Evolutionary conservation across 2,888 invertebrate genomes (phyloP).

Genomic region (Troides helena): DNA sequence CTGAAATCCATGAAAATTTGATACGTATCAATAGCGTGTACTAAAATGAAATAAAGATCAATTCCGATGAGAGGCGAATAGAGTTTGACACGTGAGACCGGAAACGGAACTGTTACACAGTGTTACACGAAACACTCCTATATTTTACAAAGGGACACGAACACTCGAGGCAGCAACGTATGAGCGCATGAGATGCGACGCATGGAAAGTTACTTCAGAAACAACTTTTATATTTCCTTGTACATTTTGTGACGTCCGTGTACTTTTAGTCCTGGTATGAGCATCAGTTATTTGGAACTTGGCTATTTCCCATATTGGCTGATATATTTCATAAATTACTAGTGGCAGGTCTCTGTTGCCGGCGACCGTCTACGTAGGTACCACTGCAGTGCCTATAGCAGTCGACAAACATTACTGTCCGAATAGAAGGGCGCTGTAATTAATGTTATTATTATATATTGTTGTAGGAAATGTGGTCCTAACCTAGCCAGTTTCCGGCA

Average conservation of each 20-base stretch:
- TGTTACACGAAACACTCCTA: slow-evolving; percentile 39
- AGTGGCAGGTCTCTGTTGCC: too few relatives aligned
- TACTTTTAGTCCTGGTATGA: background rate
- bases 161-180: slow-evolving; percentile 35
- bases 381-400: too few relatives aligned
- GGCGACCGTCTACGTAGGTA: too few relatives aligned
- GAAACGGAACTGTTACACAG: slow-evolving; percentile 41
- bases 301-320: background rate
- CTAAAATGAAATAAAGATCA: slow-evolving; percentile 40
- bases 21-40: slow-evolving; percentile 33
- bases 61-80: slow-evolving; percentile 40
- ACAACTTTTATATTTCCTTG: slow-evolving; percentile 16
- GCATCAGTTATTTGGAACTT: background rate
- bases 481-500: too few relatives aligned
- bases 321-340: too few relatives aligned
- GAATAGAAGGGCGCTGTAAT: too few relatives aligned
- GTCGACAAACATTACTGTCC: too few relatives aligned
- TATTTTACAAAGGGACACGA: slow-evolving; percentile 35
- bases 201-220: slow-evolving; percentile 12
- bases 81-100: slow-evolving; percentile 47
- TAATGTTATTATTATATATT: too few relatives aligned
- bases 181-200: slow-evolving; percentile 14
- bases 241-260: slow-evolving; percentile 6
- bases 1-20: slow-evolving; percentile 25
- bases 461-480: too few relatives aligned